Percentiles rank a stretch among this genome's conserved stretches.
Evolutionary conservation across 2,113 vertebrate genomes (phyloP).

Genomic region (Lycaon pictus): DNA sequence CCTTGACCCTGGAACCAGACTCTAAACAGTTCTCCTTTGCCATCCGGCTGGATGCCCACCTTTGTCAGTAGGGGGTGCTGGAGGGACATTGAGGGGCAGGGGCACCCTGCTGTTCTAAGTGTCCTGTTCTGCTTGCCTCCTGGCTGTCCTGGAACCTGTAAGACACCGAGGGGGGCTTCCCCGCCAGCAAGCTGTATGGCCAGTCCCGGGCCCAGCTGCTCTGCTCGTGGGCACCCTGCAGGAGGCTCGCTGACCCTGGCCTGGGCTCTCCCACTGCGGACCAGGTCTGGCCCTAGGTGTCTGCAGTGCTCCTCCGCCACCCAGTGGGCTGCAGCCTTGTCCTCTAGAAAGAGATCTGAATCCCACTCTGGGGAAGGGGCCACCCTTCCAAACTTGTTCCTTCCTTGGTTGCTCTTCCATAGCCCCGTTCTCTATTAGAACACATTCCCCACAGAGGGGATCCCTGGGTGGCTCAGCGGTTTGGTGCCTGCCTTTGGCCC

Average conservation of each 20-base stretch:
- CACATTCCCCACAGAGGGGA: no score
- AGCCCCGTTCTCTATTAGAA: neutral
- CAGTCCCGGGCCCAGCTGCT: neutral
- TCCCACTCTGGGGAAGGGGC: neutral
- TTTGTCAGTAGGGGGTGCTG: neutral
- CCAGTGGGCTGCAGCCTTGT: neutral
- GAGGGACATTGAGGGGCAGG: neutral
- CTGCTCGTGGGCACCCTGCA: neutral
- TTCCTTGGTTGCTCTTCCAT: neutral
- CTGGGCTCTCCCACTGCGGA: neutral
- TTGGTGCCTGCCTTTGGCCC: no score
- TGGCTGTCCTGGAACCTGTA: neutral
- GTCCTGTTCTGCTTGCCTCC: neutral
- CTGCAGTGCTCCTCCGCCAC: neutral
- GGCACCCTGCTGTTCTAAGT: neutral
- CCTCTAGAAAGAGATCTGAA: neutral
- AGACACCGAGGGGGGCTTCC: neutral
- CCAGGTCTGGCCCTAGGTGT: neutral
- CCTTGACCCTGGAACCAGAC: neutral
- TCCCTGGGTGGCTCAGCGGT: no score
- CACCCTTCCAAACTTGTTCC: neutral
- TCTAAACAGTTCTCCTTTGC: neutral
- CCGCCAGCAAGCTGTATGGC: neutral
- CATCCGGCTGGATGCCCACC: neutral
- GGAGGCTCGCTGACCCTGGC: neutral